Base-by-base conservation (phyloP, 2,888 invertebrate species). In the Oeneis ivallda region DNA sequence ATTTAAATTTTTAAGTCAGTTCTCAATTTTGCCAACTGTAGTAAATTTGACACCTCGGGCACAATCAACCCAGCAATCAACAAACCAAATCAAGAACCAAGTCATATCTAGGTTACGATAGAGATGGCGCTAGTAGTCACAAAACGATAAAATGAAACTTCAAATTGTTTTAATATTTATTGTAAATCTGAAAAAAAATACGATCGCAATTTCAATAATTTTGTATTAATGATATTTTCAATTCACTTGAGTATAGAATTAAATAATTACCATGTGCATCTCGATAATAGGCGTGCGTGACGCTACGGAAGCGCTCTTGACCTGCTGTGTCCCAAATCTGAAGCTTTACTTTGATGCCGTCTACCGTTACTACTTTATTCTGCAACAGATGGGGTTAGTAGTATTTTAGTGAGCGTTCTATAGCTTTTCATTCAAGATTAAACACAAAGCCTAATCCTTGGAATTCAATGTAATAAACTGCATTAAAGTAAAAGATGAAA, bases 311-410 rank as follows among this genome's bases (percentile, higher is more conserved):
- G 78, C 98, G 94, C 87, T 98, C 98, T 82, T 98, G 98, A 0
- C 98, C 98, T 1, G 98, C 98, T 2, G 98, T 98, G 92, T 98
- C 98, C 98, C 98, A 98, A 81, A 98, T 98, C 93, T 98, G 98
- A 76, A 99, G 94, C 86, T 98, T 99, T 68, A 98, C 97, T 85
- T 96, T 96, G 67, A 95, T 93, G 73, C 95, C 94, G 82, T 96
- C 97, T 53, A 97, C 96, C 54, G 94, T 93, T 45, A 97, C 96
- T 79, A 96, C 94, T 92, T 97, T 97, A 83, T 96, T 97, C 96
- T 96, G 93, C 70, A 77, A 90, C 76, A 92, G 91, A 91, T 88
- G 89, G 85, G 87, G 85, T 69, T 83, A 87, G 78, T 71, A 79
- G 84, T 86, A 79, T 43, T 43, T 19, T 37, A 7, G 34, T 13